phyloP scores from a whole-genome alignment of 2,888 invertebrate species.

The Himalopsyche anomala region DNA sequence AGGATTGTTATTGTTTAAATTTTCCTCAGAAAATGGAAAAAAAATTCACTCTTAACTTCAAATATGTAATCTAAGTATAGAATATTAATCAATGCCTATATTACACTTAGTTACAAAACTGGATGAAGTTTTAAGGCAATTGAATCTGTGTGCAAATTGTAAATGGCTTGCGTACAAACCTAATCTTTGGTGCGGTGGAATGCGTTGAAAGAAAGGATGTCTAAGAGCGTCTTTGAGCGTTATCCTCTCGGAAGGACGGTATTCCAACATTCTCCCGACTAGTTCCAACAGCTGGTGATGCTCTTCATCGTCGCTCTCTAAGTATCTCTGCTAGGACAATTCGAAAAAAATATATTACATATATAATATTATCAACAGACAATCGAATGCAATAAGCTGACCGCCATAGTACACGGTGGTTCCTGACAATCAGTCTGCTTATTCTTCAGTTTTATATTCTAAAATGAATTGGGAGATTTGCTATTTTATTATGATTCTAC shows the following conservation, averaged over 20 bases:
- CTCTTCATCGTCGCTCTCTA: conserved; percentile 91
- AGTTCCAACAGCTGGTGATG: conserved; percentile 96
- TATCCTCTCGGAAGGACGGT: conserved; percentile 94
- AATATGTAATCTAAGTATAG: too few relatives aligned
- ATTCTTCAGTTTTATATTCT: too few relatives aligned
- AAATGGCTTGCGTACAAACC: conserved; percentile 70
- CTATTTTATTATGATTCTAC: too few relatives aligned
- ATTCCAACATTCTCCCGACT: conserved; percentile 96
- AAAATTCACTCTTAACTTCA: too few relatives aligned
- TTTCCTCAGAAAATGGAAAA: too few relatives aligned
- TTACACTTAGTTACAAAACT: too few relatives aligned
- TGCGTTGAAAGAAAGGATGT: conserved; percentile 95
- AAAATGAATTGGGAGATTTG: too few relatives aligned
- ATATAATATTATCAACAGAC: conserved; percentile 18
- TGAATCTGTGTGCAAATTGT: neutral
- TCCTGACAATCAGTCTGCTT: too few relatives aligned
- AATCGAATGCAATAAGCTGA: neutral
- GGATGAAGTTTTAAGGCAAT: too few relatives aligned
- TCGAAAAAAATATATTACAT: conserved; percentile 51
- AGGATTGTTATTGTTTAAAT: too few relatives aligned
- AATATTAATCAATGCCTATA: too few relatives aligned
- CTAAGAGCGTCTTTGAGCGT: conserved; percentile 90
- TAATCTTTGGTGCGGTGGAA: conserved; percentile 87
- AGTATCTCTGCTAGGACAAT: conserved; percentile 85
- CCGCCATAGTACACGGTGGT: neutral